phyloP scores from a whole-genome alignment of 2,797 vertebrate species.

The Coendou prehensilis region DNA sequence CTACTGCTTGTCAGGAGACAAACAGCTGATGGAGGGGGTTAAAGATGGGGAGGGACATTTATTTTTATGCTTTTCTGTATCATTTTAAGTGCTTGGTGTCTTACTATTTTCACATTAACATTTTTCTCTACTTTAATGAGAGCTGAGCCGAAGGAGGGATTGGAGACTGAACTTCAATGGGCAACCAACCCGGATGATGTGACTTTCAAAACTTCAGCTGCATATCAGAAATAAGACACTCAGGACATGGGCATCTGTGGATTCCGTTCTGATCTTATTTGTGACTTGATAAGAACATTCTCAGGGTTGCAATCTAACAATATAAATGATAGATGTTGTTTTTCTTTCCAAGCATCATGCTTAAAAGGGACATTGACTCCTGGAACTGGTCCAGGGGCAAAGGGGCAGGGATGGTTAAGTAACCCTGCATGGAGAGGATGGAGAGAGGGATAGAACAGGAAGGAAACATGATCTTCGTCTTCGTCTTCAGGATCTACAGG shows the following conservation, averaged over 20 bases:
- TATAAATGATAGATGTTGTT: conserved; percentile 66
- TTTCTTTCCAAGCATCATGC: conserved; percentile 44
- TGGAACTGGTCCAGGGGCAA: conserved; percentile 62
- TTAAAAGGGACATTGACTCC: conserved; percentile 68
- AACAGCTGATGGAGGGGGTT: not conserved
- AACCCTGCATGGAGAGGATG: not conserved
- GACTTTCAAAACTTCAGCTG: conserved; percentile 2
- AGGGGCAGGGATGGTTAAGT: not conserved
- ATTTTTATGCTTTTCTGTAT: not conserved
- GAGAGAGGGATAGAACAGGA: not conserved
- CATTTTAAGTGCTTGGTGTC: not conserved
- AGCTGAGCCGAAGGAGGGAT: not conserved
- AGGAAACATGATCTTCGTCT: not conserved
- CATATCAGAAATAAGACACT: conserved; percentile 46
- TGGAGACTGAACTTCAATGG: not conserved
- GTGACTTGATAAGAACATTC: conserved; percentile 73
- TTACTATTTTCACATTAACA: not conserved
- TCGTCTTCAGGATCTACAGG: not conserved
- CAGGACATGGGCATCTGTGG: not conserved
- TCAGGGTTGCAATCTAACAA: conserved; percentile 34
- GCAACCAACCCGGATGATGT: not conserved
- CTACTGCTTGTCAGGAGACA: not conserved
- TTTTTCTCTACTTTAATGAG: conserved; percentile 21
- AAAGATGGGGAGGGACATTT: not conserved
- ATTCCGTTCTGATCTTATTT: conserved; percentile 55